phyloP scores from a whole-genome alignment of 92 coral and sea anemone species.

The Parazoanthus atlanticus region DNA sequence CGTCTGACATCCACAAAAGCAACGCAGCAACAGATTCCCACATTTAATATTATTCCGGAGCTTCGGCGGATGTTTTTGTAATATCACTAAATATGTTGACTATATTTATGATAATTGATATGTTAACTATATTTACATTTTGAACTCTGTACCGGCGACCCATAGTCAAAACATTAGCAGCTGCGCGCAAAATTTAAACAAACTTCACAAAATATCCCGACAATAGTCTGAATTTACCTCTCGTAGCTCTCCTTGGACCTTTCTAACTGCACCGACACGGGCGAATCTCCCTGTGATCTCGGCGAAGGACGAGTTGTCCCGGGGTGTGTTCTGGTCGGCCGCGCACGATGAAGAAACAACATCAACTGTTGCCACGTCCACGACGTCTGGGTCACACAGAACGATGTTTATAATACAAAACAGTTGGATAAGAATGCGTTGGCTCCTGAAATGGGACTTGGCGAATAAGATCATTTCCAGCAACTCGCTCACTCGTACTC shows the following conservation, averaged over 20 bases:
- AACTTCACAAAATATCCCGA: background rate
- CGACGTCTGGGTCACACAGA: conserved; percentile 43
- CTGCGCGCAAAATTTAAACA: conserved; percentile 12
- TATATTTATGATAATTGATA: no score
- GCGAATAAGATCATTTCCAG: conserved; percentile 2
- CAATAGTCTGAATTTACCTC: conserved; percentile 42
- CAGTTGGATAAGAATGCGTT: conserved; percentile 34
- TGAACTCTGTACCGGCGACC: background rate
- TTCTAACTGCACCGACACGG: conserved; percentile 62
- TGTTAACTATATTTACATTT: background rate
- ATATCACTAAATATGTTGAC: no score
- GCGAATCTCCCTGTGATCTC: conserved; percentile 60
- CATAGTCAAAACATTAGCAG: background rate
- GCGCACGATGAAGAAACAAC: conserved; percentile 30
- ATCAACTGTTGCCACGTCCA: conserved; percentile 60
- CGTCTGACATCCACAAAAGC: no score
- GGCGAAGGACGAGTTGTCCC: conserved; percentile 48
- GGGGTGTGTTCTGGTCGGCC: conserved; percentile 34
- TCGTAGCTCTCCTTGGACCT: conserved; percentile 56
- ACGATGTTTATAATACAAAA: conserved; percentile 41
- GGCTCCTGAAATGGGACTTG: conserved; percentile 1
- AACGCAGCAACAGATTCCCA: no score
- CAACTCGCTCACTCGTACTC: background rate
- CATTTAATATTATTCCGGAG: no score
- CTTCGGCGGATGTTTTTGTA: no score